Conservation (phyloP, 2,113 vertebrate species). For the Madoqua kirkii region DNA sequence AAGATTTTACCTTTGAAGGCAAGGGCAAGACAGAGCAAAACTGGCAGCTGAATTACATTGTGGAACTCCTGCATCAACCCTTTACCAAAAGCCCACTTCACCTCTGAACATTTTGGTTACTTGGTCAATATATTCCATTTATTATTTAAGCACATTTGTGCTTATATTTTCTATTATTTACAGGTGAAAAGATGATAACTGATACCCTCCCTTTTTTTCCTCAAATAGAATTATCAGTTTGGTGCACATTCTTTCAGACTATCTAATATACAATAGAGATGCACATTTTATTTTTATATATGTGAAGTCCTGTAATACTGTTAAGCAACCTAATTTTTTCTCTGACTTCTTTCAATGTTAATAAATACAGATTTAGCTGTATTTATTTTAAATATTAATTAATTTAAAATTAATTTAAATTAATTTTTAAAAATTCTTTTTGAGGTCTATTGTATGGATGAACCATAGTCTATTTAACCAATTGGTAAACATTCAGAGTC, state of each 20-base stretch:
- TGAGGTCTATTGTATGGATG: neutral
- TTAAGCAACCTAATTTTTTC: neutral
- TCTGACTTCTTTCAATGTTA: neutral
- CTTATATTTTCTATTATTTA: conserved; percentile 23
- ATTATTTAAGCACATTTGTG: neutral
- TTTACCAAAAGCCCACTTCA: neutral
- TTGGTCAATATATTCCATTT: neutral
- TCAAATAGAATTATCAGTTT: neutral
- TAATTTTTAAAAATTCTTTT: neutral
- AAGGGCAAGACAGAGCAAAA: neutral
- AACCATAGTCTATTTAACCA: neutral
- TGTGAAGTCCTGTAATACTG: neutral
- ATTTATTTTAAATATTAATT: neutral
- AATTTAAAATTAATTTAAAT: neutral
- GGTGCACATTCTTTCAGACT: neutral
- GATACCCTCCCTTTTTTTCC: neutral
- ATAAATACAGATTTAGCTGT: neutral
- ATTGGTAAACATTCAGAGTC: neutral
- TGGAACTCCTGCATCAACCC: neutral
- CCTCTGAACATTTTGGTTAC: neutral
- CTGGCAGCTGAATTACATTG: neutral
- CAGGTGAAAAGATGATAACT: neutral
- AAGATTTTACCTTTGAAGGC: neutral
- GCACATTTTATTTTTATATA: neutral
- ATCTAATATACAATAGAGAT: neutral